Base-by-base conservation (phyloP, 2,888 invertebrate genomes). In the Omphaloscelis lunosa region DNA sequence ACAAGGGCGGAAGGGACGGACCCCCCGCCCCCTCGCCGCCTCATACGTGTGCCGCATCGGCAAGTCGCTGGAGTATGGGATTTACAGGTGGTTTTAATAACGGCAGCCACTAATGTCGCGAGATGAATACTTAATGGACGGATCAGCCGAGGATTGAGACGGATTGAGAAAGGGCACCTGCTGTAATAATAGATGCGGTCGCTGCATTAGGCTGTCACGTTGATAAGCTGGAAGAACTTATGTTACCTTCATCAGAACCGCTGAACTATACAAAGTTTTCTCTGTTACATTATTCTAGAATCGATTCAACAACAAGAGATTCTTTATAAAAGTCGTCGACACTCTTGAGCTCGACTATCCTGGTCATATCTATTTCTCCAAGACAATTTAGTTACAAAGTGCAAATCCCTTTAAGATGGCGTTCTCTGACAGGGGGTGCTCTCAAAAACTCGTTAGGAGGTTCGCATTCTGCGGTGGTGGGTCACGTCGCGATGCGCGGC, bases 21-120 rank as follows among this genome's bases (percentile, higher is more conserved):
- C 90, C 88, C 88, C 77, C 72, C 66, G 63, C 69, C 80, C 90
- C 91, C 45, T 63, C 23, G 0, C 75, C 56, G 9, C 56, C 86
- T 88, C 79, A 90, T 93, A 96, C 95, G 95, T 95, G 95, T 94
- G 92, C 91, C 89, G 95, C 93, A 93, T 95, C 91, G 92, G 89
- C 94, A 95, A 95, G 93, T 92, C 93, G 89, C 90, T 88, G 90
- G 91, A 93, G 93, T 93, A 91, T 92, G 93, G 94, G 96, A 94
- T 94, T 96, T 96, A 95, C 96, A 96, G 96, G 96, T 96, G 96
- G 96, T 96, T 96, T 96, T 96, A 96, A 96, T 96, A 96, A 96
- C 96, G 95, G 93, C 94, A 89, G 93, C 93, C 92, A 91, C 95
- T 96, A 96, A 96, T 96, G 95, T 95, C 94, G 94, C 96, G 93